phyloP scores from a whole-genome alignment of 92 coral and sea anemone species.

The Pocillopora grandis region DNA sequence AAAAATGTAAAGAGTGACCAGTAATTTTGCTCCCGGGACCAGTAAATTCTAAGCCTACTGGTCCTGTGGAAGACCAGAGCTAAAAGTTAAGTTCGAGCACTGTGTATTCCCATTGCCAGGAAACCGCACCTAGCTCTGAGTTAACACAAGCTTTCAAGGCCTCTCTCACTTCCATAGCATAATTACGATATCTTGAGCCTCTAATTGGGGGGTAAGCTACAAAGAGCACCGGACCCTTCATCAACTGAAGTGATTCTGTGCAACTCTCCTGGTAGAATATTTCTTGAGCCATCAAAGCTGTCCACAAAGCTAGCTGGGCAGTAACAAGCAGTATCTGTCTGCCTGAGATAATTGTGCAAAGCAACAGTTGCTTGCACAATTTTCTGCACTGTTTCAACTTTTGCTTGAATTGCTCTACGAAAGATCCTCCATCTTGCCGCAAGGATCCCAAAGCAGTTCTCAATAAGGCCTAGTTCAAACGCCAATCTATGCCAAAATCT shows the following conservation, averaged over 20 bases:
- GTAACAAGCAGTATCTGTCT: constrained; percentile 52
- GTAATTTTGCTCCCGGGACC: constrained; percentile 34
- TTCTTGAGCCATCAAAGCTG: constrained; percentile 50
- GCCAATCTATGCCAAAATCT: constrained; percentile 7
- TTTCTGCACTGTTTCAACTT: constrained; percentile 46
- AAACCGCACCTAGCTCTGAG: too few relatives aligned
- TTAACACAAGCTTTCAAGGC: too few relatives aligned
- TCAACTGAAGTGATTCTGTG: constrained; percentile 40
- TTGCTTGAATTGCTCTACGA: constrained; percentile 39
- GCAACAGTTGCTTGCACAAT: constrained; percentile 47
- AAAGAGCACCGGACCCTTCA: constrained; percentile 38
- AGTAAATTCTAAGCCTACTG: constrained; percentile 47
- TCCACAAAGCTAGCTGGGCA: constrained; percentile 65
- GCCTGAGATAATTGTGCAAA: constrained; percentile 53
- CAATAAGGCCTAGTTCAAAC: constrained; percentile 50
- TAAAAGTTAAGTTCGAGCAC: constrained; percentile 42
- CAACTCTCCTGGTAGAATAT: constrained; percentile 63
- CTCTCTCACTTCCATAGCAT: too few relatives aligned
- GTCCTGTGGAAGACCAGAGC: constrained; percentile 52
- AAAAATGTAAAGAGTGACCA: constrained; percentile 23
- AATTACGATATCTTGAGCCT: too few relatives aligned
- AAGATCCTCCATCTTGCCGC: constrained; percentile 62
- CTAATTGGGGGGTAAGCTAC: too few relatives aligned
- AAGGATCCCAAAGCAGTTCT: constrained; percentile 55
- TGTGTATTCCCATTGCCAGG: background rate